These are phyloP conservation scores for Alcis repandata DNA, from an alignment of 2,888 invertebrate genomes.

Conservation along the genomic window DNA sequence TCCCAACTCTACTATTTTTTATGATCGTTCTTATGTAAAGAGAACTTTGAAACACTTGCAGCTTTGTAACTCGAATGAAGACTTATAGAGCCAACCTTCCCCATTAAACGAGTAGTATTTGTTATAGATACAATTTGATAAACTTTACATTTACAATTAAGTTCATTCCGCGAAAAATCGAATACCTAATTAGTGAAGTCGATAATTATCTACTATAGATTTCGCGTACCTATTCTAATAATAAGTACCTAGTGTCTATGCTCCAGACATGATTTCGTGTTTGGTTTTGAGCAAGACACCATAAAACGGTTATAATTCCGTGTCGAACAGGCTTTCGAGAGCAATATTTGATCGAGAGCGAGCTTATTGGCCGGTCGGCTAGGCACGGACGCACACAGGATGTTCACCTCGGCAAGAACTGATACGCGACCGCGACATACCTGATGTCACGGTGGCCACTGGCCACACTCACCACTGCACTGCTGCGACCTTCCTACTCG, in stretches of 20 bases:
- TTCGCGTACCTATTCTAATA: constrained; percentile 12
- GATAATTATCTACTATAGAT: neutral
- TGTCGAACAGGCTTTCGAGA: constrained; percentile 66
- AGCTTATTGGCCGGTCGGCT: constrained; percentile 67
- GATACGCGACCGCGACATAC: constrained; percentile 53
- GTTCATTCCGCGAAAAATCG: neutral
- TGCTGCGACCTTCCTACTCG: neutral
- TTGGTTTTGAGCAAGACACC: constrained; percentile 50
- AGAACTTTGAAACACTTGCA: no score
- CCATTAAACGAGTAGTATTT: no score
- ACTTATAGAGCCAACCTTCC: no score
- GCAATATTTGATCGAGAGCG: constrained; percentile 63
- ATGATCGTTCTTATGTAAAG: no score
- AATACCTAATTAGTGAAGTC: neutral
- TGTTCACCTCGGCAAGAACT: constrained; percentile 70
- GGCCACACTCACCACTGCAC: constrained; percentile 52
- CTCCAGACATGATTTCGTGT: constrained; percentile 23
- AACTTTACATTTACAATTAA: no score
- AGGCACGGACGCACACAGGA: constrained; percentile 69
- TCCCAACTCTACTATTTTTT: no score
- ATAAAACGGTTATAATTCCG: constrained; percentile 59
- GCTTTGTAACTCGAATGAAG: no score
- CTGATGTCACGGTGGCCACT: constrained; percentile 71
- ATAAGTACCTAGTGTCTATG: neutral
- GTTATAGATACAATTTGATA: no score